A percentile compares a stretch with the other conserved stretches of the same genome.
Evolutionary conservation across 2,888 invertebrate genomes (phyloP).

Genomic region (Acronicta aceris): DNA sequence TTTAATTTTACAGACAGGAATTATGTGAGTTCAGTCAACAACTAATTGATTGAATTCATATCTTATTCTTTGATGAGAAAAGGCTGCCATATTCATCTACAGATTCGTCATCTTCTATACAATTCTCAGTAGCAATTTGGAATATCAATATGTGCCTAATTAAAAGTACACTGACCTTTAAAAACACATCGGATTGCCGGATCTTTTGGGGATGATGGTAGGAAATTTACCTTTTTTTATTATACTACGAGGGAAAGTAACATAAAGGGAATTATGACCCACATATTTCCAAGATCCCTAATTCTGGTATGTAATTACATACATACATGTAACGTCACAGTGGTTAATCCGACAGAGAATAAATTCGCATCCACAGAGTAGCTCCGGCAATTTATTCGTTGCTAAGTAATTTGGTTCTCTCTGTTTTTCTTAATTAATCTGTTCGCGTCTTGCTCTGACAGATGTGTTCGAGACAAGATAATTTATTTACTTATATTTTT

Average conservation of each 20-base stretch:
- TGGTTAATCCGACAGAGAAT: slow-evolving; percentile 42
- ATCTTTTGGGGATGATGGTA: too few relatives aligned
- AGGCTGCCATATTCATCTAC: too few relatives aligned
- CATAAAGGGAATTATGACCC: neutral
- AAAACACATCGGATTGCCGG: too few relatives aligned
- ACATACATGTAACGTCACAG: slow-evolving; percentile 39
- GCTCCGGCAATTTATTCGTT: slow-evolving; percentile 41
- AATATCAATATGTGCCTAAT: too few relatives aligned
- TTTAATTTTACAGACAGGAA: slow-evolving; percentile 20
- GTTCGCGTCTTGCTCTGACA: slow-evolving; percentile 21
- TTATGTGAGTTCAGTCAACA: too few relatives aligned
- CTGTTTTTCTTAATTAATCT: slow-evolving; percentile 57
- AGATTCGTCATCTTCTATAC: too few relatives aligned
- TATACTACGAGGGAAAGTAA: neutral
- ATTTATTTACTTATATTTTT: neutral
- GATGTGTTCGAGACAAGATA: slow-evolving; percentile 9
- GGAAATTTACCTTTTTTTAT: too few relatives aligned
- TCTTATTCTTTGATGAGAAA: too few relatives aligned
- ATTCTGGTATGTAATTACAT: slow-evolving; percentile 39
- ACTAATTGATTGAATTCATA: too few relatives aligned
- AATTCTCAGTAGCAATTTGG: too few relatives aligned
- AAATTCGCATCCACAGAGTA: slow-evolving; percentile 27
- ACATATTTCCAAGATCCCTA: slow-evolving; percentile 1
- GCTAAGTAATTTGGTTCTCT: slow-evolving; percentile 49
- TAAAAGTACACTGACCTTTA: too few relatives aligned